phyloP scores from a whole-genome alignment of 2,113 vertebrate genomes.

The Parus major region DNA sequence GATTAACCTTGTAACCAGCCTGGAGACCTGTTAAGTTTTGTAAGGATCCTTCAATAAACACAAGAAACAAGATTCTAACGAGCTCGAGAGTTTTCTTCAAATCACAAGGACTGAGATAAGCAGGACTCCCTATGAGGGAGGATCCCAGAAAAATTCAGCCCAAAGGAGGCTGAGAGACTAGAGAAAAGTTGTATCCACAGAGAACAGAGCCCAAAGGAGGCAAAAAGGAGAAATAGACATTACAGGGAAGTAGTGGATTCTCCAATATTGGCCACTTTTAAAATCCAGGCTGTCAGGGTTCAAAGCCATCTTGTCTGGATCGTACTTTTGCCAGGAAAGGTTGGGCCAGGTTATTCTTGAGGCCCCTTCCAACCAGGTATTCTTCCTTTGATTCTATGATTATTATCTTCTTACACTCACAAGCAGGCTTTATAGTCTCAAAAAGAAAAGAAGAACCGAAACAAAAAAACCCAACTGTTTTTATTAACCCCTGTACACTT shows the following conservation, averaged over 20 bases:
- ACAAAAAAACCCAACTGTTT: not conserved
- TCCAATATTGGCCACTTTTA: not conserved
- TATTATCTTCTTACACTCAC: not conserved
- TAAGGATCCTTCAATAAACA: too few species aligned
- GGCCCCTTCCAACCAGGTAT: not conserved
- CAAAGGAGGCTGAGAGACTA: too few species aligned
- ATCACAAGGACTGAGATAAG: too few species aligned
- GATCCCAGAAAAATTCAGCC: too few species aligned
- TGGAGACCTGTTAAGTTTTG: too few species aligned
- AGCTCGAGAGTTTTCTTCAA: too few species aligned
- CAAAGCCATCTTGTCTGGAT: not conserved
- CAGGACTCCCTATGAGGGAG: too few species aligned
- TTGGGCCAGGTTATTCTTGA: not conserved
- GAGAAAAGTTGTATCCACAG: too few species aligned
- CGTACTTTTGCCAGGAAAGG: not conserved
- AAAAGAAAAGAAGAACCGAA: not conserved
- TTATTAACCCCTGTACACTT: not conserved
- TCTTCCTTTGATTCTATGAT: not conserved
- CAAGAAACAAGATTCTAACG: too few species aligned
- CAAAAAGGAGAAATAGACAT: too few species aligned
- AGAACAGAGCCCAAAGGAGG: too few species aligned
- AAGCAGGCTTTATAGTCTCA: not conserved
- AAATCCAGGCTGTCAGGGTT: not conserved
- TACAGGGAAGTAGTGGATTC: not conserved
- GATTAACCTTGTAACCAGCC: too few species aligned